Base-by-base conservation (phyloP, 2,888 invertebrate species). In the Mechanitis messenoides region DNA sequence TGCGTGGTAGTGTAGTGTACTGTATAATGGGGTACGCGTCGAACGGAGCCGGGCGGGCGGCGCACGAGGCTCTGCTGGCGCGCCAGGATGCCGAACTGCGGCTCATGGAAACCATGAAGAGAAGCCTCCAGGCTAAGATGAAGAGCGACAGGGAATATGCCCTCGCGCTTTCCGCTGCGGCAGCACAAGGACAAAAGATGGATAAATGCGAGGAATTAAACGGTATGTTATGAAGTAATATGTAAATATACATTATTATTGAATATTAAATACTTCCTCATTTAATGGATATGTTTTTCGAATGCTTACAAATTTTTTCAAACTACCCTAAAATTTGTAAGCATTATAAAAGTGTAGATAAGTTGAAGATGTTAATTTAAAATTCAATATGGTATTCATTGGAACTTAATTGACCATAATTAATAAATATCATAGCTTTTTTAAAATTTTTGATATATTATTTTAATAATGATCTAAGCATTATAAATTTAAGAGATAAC, bases 61-160 rank as follows among this genome's bases (percentile, higher is more conserved):
- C 97, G 76, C 98, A 98, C 84, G 97, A 97, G 87, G 97, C 97
- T 69, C 91, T 98, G 72, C 91, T 98, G 72, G 93, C 93, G 65
- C 93, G 98, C 60, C 97, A 98, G 86, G 98, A 98, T 82, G 96
- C 97, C 31, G 98, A 98, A 87, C 92, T 98, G 63, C 93, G 96
- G 70, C 93, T 98, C 56, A 92, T 98, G 91, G 98, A 98, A 79
- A 94, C 94, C 68, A 97, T 98, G 94, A 95, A 95, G 77, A 91
- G 97, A 67, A 96, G 97, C 75, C 92, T 98, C 62, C 92, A 94
- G 71, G 93, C 94, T 71, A 96, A 97, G 88, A 94, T 97, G 80
- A 96, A 97, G 85, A 95, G 95, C 77, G 98, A 98, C 83, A 92
- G 95, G 71, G 97, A 98, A 77, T 98, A 98, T 83, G 96, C 97